Percentiles rank a stretch among this genome's conserved stretches.
Evolutionary conservation across 2,888 invertebrate species (phyloP).

Genomic region (Liposcelis brunnea): DNA sequence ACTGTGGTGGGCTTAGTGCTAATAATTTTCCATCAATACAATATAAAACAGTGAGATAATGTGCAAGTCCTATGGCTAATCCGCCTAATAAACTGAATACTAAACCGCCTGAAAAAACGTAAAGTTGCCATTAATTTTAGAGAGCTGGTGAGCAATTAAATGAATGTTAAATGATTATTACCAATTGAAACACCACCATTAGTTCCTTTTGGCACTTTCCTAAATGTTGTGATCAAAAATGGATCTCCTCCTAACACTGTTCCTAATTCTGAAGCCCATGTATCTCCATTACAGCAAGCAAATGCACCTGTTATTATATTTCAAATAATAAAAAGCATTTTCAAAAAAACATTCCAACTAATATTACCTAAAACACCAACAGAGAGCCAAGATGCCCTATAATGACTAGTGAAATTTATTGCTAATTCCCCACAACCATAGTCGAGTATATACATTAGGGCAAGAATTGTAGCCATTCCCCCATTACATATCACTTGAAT

Average conservation of each 20-base stretch:
- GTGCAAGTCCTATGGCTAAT: slow-evolving; percentile 47
- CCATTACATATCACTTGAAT: slow-evolving; percentile 78
- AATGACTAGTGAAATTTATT: slow-evolving; percentile 56
- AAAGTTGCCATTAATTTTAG: not conserved
- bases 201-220: slow-evolving; percentile 64
- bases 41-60: slow-evolving; percentile 48
- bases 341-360: slow-evolving; percentile 7
- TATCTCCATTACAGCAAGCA: slow-evolving; percentile 73
- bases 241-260: slow-evolving; percentile 56
- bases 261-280: slow-evolving; percentile 81
- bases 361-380: slow-evolving; percentile 51
- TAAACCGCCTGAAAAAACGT: slow-evolving; percentile 25
- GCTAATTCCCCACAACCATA: slow-evolving; percentile 60
- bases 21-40: slow-evolving; percentile 40
- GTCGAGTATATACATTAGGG: slow-evolving; percentile 60
- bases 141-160: slow-evolving; percentile 15
- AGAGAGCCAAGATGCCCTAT: slow-evolving; percentile 67
- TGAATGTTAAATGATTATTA: slow-evolving; percentile 35
- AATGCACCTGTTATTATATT: slow-evolving; percentile 38
- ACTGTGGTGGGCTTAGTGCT: slow-evolving; percentile 48
- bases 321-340: slow-evolving; percentile 6
- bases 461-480: slow-evolving; percentile 68
- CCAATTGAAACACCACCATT: slow-evolving; percentile 64
- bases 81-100: slow-evolving; percentile 48
- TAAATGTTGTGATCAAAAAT: slow-evolving; percentile 52